Conservation (phyloP, 2,888 invertebrate genomes). For the Macroteleia sp. region DNA sequence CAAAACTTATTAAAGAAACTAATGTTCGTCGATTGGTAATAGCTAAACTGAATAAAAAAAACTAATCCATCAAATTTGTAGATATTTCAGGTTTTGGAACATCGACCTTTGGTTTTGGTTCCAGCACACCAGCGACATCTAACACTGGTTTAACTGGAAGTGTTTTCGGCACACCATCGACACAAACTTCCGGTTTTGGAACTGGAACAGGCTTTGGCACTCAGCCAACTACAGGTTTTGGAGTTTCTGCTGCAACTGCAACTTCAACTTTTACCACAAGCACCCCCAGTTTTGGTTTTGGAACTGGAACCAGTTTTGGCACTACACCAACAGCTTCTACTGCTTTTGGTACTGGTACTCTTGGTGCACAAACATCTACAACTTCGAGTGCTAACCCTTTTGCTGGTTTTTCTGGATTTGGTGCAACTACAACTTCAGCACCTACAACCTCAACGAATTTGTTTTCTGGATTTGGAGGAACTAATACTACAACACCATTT, state of each 20-base stretch:
- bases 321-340: conserved; percentile 75
- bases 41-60: no score
- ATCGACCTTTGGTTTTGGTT: no score
- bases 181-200: conserved; percentile 85
- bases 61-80: no score
- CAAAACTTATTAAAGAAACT: no score
- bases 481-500: conserved; percentile 4
- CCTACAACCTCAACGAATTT: conserved; percentile 80
- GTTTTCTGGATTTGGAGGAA: conserved; percentile 76
- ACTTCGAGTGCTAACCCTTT: conserved; percentile 74
- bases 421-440: conserved; percentile 76
- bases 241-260: conserved; percentile 81
- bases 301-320: conserved; percentile 85
- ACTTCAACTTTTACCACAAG: conserved; percentile 67
- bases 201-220: conserved; percentile 83
- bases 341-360: conserved; percentile 69
- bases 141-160: no score
- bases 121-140: no score
- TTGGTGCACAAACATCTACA: conserved; percentile 74
- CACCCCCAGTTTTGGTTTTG: conserved; percentile 75
- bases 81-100: no score
- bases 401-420: conserved; percentile 77
- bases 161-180: no score
- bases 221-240: conserved; percentile 83
- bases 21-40: no score